Conservation (phyloP, 2,888 invertebrate genomes). For the Lasioglossum malachurum region DNA sequence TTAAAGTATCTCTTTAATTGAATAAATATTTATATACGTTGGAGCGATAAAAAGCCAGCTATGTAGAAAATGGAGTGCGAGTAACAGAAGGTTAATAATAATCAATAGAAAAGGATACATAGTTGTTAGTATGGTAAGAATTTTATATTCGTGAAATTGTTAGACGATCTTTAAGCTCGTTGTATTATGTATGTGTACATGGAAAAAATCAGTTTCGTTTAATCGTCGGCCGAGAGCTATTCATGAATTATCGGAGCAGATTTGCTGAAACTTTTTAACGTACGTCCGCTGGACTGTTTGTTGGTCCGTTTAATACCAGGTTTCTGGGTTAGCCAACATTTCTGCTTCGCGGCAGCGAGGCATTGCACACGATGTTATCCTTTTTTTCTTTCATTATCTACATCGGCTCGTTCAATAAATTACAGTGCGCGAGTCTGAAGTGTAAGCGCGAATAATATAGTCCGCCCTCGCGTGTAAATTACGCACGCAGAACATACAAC, state of each 20-base stretch:
- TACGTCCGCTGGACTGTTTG: constrained; percentile 19
- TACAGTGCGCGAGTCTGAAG: constrained; percentile 53
- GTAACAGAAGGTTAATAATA: too few species aligned
- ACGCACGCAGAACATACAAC: constrained; percentile 71
- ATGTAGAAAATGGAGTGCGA: too few species aligned
- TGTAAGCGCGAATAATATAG: constrained; percentile 80
- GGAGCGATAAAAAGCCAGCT: too few species aligned
- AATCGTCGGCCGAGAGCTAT: neutral
- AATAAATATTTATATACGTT: too few species aligned
- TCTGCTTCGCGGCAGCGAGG: constrained; percentile 13
- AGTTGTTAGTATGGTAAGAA: neutral
- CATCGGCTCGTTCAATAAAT: constrained; percentile 60
- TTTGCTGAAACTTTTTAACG: constrained; percentile 8
- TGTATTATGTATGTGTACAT: neutral
- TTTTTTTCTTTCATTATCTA: constrained; percentile 42
- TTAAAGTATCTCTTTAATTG: too few species aligned
- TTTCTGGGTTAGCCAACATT: constrained; percentile 51
- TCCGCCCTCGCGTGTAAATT: constrained; percentile 80
- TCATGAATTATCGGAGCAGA: neutral
- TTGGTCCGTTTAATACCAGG: constrained; percentile 36
- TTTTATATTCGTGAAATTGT: neutral
- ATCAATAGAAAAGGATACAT: neutral
- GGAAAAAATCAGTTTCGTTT: neutral
- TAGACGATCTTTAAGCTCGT: neutral
- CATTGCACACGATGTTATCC: constrained; percentile 48